Evolutionary conservation across 2,113 vertebrate genomes (phyloP), one percentile per base, ranked within the genome.

Genomic region (Chloroceryle aenea): DNA sequence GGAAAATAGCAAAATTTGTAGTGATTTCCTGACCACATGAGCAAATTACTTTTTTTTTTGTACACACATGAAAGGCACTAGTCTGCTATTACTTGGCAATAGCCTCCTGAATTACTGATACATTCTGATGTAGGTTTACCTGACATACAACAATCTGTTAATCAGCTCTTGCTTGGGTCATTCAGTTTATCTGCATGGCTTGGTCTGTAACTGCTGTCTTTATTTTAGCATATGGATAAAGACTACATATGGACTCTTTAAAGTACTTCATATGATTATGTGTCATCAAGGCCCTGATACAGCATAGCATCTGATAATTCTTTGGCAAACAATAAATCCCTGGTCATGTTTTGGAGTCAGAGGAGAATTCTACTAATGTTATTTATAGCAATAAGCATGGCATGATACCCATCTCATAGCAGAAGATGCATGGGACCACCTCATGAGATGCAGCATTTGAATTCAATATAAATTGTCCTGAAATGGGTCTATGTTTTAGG

Each of bases 281-380:
- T 53, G 47, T 64, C 53, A 88, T 48, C 66, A 85, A 79, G 40
- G 79, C 63, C 79, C 50, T 78, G 30, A 78, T 50, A 69, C 15
- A 87, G 40, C 50, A 73, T 81, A 87, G 40, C 53, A 73, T 81
- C 56, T 81, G 62, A 40, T 32, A 84, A 84, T 88, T 92, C 91
- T 97, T 95, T 96, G 96, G 97, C 94, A 97, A 95, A 91, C 62
- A 81, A 36, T 40, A 45, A 34, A 91, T 52, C 76, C 62, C 73
- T 90, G 47, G 61, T 88, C 71, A 87, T 19, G 23, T 12, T 14
- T n/a, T 66, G 12, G 27, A 80, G 61, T 75, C 88, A 84, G 81
- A 83, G 25, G 9, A 95, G 26, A 90, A 79, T 36, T 34, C 38
- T 42, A 50, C 50, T 47, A 14, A 76, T 48, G 55, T 48, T 82